Base-by-base conservation (phyloP, 23 tunicate genomes). In the Aplidium turbinatum region DNA sequence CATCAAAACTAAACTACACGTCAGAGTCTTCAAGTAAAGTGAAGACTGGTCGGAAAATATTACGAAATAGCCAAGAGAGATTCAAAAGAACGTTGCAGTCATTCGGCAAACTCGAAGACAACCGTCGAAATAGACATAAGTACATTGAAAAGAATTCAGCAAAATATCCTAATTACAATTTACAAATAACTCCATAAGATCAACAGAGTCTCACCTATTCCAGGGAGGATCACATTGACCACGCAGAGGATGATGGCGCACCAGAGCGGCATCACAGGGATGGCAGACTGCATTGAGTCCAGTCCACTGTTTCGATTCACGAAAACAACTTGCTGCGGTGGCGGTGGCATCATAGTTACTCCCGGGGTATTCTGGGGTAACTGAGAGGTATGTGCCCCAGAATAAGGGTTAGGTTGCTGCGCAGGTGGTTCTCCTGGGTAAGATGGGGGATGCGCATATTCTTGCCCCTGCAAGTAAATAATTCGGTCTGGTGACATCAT, bases 221-320 rank as follows among this genome's bases (percentile, higher is more conserved):
- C 96, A 30, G 96, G 96, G 7, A 81, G 47, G 27, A 81, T 0
- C 40, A 58, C 54, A 33, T 88, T 88, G 33, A 82, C 60, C 16
- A 88, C 72, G 68, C 87, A 81, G 28, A 87, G 58, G 9, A 52
- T 55, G 3, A 88, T 61, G 0, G 96, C 96, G 16, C 58, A 55
- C 32, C 83, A 72, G 83, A 88, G 70, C 20, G 96, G 96, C 96
- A 88, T 76, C 1, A 88, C 75, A 35, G 96, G 96, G 23, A 88
- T 82, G n/a, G n/a, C n/a, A n/a, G n/a, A n/a, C n/a, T n/a, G n/a
- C n/a, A n/a, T n/a, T n/a, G n/a, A n/a, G n/a, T n/a, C n/a, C n/a
- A n/a, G n/a, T n/a, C n/a, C n/a, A n/a, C n/a, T n/a, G n/a, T n/a
- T n/a, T n/a, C n/a, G n/a, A n/a, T n/a, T n/a, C n/a, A n/a, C n/a